A percentile compares a stretch with the other conserved stretches of the same genome.
Evolutionary conservation across 37 sponge, comb jelly and placozoan genomes (phyloP).

Genomic region (Chondrosia reniformis): DNA sequence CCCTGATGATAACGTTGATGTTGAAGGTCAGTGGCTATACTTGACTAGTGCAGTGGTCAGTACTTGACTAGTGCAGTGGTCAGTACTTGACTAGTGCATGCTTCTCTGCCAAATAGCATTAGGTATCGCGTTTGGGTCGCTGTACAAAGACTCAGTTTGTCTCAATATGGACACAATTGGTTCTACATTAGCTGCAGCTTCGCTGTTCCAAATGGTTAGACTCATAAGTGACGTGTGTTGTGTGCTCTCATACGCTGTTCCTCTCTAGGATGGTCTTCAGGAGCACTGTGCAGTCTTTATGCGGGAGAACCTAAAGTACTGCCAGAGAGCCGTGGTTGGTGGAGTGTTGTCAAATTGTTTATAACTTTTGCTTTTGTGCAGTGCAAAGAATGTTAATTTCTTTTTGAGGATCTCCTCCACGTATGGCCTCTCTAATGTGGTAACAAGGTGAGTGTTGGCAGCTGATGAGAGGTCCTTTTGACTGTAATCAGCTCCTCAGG

Average conservation of each 20-base stretch:
- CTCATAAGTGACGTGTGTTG: conserved; percentile 19
- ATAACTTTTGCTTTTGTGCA: neutral
- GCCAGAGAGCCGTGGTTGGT: neutral
- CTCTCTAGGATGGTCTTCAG: conserved; percentile 68
- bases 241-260: neutral
- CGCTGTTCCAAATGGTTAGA: conserved; percentile 82
- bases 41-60: no score
- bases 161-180: conserved; percentile 32
- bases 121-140: conserved; percentile 66
- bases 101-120: conserved; percentile 42
- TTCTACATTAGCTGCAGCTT: conserved; percentile 65
- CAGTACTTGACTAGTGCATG: neutral
- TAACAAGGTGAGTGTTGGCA: conserved; percentile 42
- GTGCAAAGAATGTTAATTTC: conserved; percentile 33
- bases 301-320: conserved; percentile 57
- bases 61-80: neutral
- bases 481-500: conserved; percentile 28
- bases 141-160: conserved; percentile 59
- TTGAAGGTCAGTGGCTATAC: conserved; percentile 45
- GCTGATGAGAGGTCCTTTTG: no score
- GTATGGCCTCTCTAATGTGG: conserved; percentile 49
- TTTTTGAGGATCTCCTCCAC: conserved; percentile 39
- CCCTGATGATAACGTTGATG: conserved; percentile 62
- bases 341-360: neutral
- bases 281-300: conserved; percentile 68